These are phyloP conservation scores for Chauna torquata DNA, from an alignment of 2,113 vertebrate species.

Conservation along the genomic window DNA sequence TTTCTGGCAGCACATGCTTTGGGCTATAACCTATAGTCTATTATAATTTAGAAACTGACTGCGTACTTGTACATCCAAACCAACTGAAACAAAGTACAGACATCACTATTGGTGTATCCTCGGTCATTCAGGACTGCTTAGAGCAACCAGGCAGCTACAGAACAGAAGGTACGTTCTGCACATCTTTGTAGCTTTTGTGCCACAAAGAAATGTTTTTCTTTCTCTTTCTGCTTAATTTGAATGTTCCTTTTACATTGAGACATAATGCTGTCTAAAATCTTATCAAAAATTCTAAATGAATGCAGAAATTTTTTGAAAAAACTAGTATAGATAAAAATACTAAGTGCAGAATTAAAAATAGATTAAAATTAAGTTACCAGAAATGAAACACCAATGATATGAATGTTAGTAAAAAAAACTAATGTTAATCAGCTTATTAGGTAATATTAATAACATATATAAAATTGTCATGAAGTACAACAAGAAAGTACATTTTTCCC, in stretches of 20 bases:
- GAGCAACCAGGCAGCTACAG: neutral
- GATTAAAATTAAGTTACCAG: neutral
- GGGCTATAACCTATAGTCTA: neutral
- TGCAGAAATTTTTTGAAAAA: neutral
- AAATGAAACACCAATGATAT: neutral
- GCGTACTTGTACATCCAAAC: neutral
- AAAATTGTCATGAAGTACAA: neutral
- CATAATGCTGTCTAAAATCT: neutral
- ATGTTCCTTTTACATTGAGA: neutral
- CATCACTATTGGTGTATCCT: neutral
- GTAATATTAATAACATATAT: neutral
- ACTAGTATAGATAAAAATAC: neutral
- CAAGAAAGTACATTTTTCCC: neutral
- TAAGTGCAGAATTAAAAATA: neutral
- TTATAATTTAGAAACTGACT: neutral
- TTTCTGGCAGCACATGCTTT: neutral
- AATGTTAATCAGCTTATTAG: neutral
- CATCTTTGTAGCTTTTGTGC: neutral
- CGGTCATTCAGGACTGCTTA: neutral
- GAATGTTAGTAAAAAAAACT: neutral
- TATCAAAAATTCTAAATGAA: neutral
- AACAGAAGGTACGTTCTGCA: neutral
- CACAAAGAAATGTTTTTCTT: neutral
- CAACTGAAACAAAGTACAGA: neutral
- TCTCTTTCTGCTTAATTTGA: neutral